A percentile compares a stretch with the other conserved stretches of the same genome.
These are phyloP conservation scores for Lycocerus yunnanus DNA, from an alignment of 2,888 invertebrate species.

Conservation along the genomic window DNA sequence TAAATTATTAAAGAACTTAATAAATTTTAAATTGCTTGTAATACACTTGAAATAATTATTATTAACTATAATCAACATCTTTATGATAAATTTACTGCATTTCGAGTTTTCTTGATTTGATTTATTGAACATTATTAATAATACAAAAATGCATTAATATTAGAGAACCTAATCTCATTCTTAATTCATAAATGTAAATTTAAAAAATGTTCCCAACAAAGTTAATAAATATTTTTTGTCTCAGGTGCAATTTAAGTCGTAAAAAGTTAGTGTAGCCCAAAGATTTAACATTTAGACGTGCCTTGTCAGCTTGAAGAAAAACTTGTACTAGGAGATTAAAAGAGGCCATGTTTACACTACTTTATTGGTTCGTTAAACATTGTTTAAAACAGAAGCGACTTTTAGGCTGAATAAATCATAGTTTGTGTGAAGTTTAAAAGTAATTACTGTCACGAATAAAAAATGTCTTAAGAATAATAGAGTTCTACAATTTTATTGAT, in stretches of 20 bases:
- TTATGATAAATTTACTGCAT: not conserved
- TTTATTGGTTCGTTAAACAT: not conserved
- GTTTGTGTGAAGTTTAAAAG: conserved; percentile 17
- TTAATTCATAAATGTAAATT: not conserved
- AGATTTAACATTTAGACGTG: conserved; percentile 3
- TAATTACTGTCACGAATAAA: conserved; percentile 17
- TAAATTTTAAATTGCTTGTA: not conserved
- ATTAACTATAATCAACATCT: not conserved
- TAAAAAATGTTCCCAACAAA: not conserved
- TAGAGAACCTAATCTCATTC: not conserved
- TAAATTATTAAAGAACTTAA: not conserved
- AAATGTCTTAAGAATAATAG: not conserved
- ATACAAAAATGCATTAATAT: not conserved
- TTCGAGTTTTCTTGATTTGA: not conserved
- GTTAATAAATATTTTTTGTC: not conserved
- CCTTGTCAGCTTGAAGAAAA: conserved; percentile 1
- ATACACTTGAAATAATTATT: not conserved
- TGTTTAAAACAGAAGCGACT: not conserved
- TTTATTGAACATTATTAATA: not conserved
- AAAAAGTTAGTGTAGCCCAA: not conserved
- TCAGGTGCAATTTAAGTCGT: not conserved
- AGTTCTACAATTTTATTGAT: not conserved
- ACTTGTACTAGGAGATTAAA: not conserved
- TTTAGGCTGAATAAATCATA: conserved; percentile 15
- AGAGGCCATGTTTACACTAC: conserved; percentile 1